A percentile compares a stretch with the other conserved stretches of the same genome.
Conservation (phyloP, 1,140 invertebrate species). For the Trichogramma pretiosum region DNA sequence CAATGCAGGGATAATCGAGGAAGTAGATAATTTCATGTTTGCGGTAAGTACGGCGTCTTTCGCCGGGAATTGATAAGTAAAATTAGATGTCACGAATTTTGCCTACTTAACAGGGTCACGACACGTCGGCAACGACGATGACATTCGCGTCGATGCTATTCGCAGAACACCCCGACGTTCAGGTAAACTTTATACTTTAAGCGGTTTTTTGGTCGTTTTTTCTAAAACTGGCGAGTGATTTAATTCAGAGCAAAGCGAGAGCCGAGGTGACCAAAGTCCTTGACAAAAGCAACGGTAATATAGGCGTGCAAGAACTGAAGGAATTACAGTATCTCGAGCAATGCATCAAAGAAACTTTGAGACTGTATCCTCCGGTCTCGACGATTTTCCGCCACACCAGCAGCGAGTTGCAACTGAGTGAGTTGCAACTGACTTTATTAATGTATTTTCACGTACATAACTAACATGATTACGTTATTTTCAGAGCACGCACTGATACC, state of each 20-base stretch:
- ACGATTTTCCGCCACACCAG: conserved; percentile 42
- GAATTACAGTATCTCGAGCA: conserved; percentile 46
- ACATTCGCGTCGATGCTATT: conserved; percentile 15
- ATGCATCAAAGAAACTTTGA: conserved; percentile 52
- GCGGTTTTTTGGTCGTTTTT: neutral
- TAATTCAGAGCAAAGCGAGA: conserved; percentile 14
- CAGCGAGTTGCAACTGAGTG: conserved; percentile 34
- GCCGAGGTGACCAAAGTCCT: conserved; percentile 16
- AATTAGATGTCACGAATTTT: neutral
- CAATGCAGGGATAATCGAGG: conserved; percentile 63
- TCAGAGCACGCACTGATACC: conserved; percentile 31
- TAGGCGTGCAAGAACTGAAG: conserved; percentile 17
- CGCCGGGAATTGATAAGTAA: neutral
- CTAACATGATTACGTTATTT: conserved; percentile 7
- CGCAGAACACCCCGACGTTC: conserved; percentile 19
- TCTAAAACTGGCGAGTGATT: neutral
- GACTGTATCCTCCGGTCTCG: conserved; percentile 52
- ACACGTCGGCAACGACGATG: conserved; percentile 18
- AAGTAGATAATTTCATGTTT: conserved; percentile 78
- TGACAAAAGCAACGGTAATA: conserved; percentile 6
- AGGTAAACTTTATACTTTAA: conserved; percentile 12
- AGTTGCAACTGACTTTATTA: neutral
- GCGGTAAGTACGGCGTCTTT: conserved; percentile 41
- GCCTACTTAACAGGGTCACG: conserved; percentile 20
- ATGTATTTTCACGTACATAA: neutral